Conservation (phyloP, 2,888 invertebrate genomes). For the Aporophyla lueneburgensis region DNA sequence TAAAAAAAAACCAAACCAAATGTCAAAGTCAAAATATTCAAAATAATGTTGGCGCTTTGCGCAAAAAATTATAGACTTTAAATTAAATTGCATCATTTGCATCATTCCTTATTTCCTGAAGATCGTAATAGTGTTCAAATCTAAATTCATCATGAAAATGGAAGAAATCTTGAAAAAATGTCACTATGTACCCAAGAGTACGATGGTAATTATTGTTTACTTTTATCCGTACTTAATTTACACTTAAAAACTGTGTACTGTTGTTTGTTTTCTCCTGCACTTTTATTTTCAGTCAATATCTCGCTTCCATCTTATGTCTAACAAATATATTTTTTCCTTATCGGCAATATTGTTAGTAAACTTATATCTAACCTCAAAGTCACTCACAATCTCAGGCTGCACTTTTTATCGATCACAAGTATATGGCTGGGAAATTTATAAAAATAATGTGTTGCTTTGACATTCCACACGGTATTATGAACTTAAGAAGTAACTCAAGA, state of each 20-base stretch:
- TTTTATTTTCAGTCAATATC: neutral
- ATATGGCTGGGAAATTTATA: neutral
- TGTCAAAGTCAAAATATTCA: neutral
- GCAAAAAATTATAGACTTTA: neutral
- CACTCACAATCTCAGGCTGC: too few relatives aligned
- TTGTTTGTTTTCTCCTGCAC: neutral
- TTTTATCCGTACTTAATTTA: neutral
- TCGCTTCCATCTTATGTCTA: neutral
- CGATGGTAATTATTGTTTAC: constrained; percentile 77
- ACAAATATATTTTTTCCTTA: neutral
- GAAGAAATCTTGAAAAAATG: constrained; percentile 66
- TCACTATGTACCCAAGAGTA: constrained; percentile 76
- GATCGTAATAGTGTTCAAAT: neutral
- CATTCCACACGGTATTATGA: neutral
- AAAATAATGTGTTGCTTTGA: neutral
- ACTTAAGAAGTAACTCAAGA: neutral
- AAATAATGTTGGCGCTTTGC: neutral
- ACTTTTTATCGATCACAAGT: neutral
- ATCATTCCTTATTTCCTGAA: neutral
- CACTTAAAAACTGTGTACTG: neutral
- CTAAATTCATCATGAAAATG: constrained; percentile 13
- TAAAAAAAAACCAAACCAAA: neutral
- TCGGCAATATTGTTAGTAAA: neutral
- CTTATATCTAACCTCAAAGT: constrained; percentile 11
- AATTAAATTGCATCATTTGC: neutral